A percentile compares a stretch with the other conserved stretches of the same genome.
phyloP scores from a whole-genome alignment of 2,888 invertebrate species.

The Cephus nigrinus region DNA sequence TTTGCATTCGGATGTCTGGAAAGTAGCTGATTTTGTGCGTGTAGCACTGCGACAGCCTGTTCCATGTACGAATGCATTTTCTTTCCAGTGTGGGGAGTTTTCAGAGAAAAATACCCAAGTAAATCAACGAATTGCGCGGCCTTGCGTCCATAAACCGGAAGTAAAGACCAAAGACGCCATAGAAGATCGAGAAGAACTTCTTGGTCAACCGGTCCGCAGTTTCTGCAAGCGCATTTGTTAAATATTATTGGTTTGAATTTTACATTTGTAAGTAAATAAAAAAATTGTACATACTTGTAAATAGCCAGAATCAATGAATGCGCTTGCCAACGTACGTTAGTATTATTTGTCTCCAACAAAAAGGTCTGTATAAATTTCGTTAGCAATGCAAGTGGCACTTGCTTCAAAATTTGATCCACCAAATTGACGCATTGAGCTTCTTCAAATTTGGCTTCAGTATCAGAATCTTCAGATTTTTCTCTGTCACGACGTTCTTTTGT shows the following conservation, averaged over 20 bases:
- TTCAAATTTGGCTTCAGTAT: conserved; percentile 75
- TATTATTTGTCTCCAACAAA: conserved; percentile 92
- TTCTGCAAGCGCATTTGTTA: conserved; percentile 67
- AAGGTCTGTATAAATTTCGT: conserved; percentile 87
- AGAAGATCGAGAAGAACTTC: conserved; percentile 83
- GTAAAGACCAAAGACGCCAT: conserved; percentile 92
- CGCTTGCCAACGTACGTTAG: conserved; percentile 94
- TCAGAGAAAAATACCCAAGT: conserved; percentile 93
- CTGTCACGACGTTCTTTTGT: conserved; percentile 71
- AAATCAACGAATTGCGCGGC: conserved; percentile 97
- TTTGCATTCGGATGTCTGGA: conserved; percentile 94
- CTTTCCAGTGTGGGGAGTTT: conserved; percentile 78
- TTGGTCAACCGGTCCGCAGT: conserved; percentile 82
- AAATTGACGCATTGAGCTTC: conserved; percentile 76
- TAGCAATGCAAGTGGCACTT: conserved; percentile 67
- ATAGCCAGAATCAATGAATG: conserved; percentile 87
- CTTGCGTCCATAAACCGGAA: conserved; percentile 91
- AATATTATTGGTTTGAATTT: not conserved
- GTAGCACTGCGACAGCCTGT: conserved; percentile 85
- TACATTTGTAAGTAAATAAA: not conserved
- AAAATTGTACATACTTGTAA: conserved; percentile 73
- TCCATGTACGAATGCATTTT: conserved; percentile 83
- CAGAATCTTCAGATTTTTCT: conserved; percentile 76
- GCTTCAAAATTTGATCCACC: conserved; percentile 78
- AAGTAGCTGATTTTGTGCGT: conserved; percentile 89